phyloP scores from a whole-genome alignment of 1,140 invertebrate species.

The Drosophila parvula region DNA sequence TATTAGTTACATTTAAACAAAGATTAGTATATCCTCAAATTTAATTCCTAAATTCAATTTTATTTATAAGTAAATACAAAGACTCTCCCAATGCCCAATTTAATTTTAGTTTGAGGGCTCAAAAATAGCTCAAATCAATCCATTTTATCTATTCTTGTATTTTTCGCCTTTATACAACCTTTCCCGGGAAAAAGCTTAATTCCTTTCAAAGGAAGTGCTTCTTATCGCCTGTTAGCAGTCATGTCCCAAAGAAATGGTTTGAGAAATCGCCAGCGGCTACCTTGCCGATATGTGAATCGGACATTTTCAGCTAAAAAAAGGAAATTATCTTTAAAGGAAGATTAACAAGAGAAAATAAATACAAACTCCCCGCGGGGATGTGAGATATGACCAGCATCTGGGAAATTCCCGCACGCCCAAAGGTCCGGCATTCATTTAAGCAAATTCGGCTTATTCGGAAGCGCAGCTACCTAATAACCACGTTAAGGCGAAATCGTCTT shows the following conservation, averaged over 20 bases:
- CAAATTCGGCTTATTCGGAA: slow-evolving; percentile 54
- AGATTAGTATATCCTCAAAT: too few relatives aligned
- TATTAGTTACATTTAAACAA: not conserved
- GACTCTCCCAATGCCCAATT: not conserved
- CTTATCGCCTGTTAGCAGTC: slow-evolving; percentile 3
- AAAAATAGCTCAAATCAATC: not conserved
- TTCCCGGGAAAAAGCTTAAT: not conserved
- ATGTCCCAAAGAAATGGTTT: slow-evolving; percentile 4
- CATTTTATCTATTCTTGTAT: too few relatives aligned
- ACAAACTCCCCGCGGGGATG: not conserved
- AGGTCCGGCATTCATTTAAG: slow-evolving; percentile 45
- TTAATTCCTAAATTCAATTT: not conserved
- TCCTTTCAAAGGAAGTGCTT: slow-evolving; percentile 1
- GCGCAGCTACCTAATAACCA: slow-evolving; percentile 46
- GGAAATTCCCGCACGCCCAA: slow-evolving; percentile 26
- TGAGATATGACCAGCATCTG: slow-evolving; percentile 22
- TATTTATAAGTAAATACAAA: not conserved
- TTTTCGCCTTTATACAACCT: not conserved
- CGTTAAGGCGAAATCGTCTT: slow-evolving; percentile 67
- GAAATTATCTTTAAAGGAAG: slow-evolving; percentile 48
- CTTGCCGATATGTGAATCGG: slow-evolving; percentile 14
- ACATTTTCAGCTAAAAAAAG: not conserved
- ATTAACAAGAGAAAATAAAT: slow-evolving; percentile 35
- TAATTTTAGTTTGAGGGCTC: not conserved
- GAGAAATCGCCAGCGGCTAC: not conserved